Evolutionary conservation across 2,797 vertebrate species (phyloP), one percentile per base, ranked within the genome.

Genomic region (Acipenser transmontanus): DNA sequence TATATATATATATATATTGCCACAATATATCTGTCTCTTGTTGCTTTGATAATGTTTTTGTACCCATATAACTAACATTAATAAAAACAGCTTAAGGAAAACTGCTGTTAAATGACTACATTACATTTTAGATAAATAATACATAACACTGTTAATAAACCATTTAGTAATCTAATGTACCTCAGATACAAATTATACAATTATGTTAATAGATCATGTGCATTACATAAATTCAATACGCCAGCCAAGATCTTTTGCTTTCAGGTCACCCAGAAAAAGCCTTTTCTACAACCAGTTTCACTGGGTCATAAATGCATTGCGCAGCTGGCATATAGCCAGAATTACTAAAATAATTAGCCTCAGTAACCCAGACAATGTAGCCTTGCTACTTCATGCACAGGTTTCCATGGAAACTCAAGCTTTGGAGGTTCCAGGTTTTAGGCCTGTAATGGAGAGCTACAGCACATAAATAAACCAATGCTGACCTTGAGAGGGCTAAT

Each of bases 301-400:
- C 68, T 77, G 51, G 71, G 75, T 79, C 71, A 74, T 34, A 66
- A 78, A 66, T 61, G 71, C 20, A 65, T 69, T 74, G 71, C 76
- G 76, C 71, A 76, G 74, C 76, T 84, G 81, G 73, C 77, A 77
- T 67, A 49, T 75, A 73, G 69, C 71, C 72, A 74, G 71, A 81
- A 84, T 85, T 83, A 81, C 71, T 72, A 52, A 82, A 87, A 88
- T 82, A 88, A 87, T 87, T 88, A 84, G 79, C 79, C 74, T 76
- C 73, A 76, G 69, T 71, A 83, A 84, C 72, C 71, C 70, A 80
- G 79, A 70, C 68, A 71, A 78, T 70, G 79, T 74, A 77, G 80
- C 72, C 50, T 74, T 62, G 73, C 80, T 76, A 74, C 74, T 64
- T 69, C 64, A 76, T 67, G 74, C 69, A 59, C 63, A 72, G 0